Conservation (phyloP, 2,888 invertebrate species). For the Tetropium fuscum region DNA sequence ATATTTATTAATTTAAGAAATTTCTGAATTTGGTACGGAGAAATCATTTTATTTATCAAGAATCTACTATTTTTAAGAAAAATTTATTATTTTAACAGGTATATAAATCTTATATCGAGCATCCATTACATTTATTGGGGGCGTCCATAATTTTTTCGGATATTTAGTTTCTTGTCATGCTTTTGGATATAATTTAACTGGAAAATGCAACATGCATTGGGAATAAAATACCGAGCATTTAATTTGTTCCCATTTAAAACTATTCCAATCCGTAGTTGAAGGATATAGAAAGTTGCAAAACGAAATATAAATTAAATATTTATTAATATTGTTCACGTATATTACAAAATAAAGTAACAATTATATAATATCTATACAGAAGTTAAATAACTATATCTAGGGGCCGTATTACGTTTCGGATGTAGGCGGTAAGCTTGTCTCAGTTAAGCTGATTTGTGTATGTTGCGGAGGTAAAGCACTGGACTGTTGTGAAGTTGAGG, state of each 20-base stretch:
- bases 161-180: no score
- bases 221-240: no score
- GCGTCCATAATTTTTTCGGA: no score
- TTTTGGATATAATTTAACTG: no score
- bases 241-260: no score
- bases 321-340: conserved; percentile 42
- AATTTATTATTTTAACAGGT: no score
- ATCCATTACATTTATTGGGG: conserved; percentile 3
- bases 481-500: conserved; percentile 39
- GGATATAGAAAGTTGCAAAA: neutral
- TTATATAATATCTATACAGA: conserved; percentile 41
- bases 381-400: conserved; percentile 37
- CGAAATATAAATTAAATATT: conserved; percentile 11
- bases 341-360: conserved; percentile 53
- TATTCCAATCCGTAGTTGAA: neutral
- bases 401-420: conserved; percentile 39
- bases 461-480: conserved; percentile 35
- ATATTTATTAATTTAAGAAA: no score
- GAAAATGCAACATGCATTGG: no score
- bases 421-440: conserved; percentile 33
- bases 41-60: no score
- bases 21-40: no score
- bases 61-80: no score
- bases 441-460: conserved; percentile 29
- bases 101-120: no score